phyloP scores from a whole-genome alignment of 2,113 vertebrate genomes.

The Psammodynastes pulverulentus region DNA sequence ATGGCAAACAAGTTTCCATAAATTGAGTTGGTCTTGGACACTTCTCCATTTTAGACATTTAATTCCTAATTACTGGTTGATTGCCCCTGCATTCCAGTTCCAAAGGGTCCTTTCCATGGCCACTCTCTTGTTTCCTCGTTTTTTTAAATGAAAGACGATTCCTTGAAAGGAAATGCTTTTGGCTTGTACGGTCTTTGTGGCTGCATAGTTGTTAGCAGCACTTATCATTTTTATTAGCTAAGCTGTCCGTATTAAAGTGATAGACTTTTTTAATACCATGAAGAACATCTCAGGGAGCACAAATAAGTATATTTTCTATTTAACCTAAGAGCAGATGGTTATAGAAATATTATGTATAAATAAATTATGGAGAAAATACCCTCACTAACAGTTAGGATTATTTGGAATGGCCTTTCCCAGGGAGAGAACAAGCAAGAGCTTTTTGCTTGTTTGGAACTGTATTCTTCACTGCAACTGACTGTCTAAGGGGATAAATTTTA shows the following conservation, averaged over 20 bases:
- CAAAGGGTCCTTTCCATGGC: not conserved
- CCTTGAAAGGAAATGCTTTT: constrained; percentile 38
- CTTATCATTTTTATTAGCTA: constrained; percentile 76
- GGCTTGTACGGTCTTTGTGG: constrained; percentile 67
- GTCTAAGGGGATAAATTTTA: constrained; percentile 36
- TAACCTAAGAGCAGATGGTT: constrained; percentile 74
- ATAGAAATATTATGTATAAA: constrained; percentile 67
- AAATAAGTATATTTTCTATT: constrained; percentile 71
- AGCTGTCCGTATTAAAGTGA: constrained; percentile 75
- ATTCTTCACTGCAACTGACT: constrained; percentile 33
- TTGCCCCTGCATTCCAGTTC: not conserved
- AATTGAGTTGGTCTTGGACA: not conserved
- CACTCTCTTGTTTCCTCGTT: not conserved
- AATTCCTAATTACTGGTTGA: not conserved
- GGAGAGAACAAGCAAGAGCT: not conserved
- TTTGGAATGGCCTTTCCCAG: constrained; percentile 16
- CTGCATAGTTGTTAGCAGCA: constrained; percentile 68
- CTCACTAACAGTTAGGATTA: constrained; percentile 54
- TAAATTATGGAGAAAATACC: constrained; percentile 60
- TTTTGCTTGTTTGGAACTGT: constrained; percentile 38
- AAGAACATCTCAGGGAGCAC: constrained; percentile 68
- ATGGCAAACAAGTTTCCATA: not conserved
- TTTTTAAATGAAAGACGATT: constrained; percentile 1
- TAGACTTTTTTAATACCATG: constrained; percentile 66
- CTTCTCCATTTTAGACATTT: not conserved